Percentiles rank a stretch among this genome's conserved stretches.
Evolutionary conservation across 2,888 invertebrate genomes (phyloP).

Genomic region (Andrena fulva): DNA sequence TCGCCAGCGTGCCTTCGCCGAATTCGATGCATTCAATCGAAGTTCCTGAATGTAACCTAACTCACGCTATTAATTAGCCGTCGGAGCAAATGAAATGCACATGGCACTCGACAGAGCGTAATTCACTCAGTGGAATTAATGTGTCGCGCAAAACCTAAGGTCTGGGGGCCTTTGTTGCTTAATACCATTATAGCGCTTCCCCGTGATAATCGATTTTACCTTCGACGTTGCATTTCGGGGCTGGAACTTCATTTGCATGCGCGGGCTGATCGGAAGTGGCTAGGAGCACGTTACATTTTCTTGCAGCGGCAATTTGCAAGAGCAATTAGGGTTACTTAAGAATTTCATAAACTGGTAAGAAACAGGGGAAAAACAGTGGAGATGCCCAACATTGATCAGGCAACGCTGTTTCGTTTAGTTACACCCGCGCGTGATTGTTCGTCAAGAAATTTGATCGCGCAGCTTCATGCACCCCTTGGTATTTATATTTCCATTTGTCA

Average conservation of each 20-base stretch:
- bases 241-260: constrained; percentile 43
- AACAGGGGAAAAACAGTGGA: background rate
- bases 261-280: background rate
- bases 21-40: background rate
- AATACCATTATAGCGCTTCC: constrained; percentile 44
- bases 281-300: constrained; percentile 32
- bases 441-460: constrained; percentile 11
- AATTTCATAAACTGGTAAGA: background rate
- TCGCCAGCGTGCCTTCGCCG: background rate
- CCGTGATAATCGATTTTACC: constrained; percentile 55
- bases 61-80: constrained; percentile 54
- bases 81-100: constrained; percentile 53
- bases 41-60: constrained; percentile 18
- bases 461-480: constrained; percentile 9
- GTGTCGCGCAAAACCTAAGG: constrained; percentile 32
- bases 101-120: constrained; percentile 39
- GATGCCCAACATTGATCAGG: background rate
- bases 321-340: constrained; percentile 17
- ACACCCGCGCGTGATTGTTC: constrained; percentile 21
- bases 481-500: constrained; percentile 47
- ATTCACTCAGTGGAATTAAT: constrained; percentile 52
- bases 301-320: background rate
- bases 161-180: constrained; percentile 33
- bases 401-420: background rate
- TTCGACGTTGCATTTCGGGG: constrained; percentile 56